phyloP scores from a whole-genome alignment of 2,113 vertebrate genomes.

The Marmota flaviventris region DNA sequence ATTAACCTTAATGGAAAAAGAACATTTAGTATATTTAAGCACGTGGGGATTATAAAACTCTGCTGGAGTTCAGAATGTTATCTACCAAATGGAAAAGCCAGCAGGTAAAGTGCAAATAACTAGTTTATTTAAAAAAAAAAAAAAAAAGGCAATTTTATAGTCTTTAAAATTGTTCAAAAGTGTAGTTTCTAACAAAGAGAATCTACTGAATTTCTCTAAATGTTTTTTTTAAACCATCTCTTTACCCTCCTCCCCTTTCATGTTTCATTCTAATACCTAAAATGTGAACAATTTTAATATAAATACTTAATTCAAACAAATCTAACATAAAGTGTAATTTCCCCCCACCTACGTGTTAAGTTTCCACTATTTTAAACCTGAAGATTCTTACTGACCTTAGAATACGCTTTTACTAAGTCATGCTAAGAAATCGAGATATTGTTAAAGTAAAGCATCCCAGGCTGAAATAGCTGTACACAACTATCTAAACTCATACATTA shows the following conservation, averaged over 20 bases:
- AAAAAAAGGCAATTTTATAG: slow-evolving; percentile 86
- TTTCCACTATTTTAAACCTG: slow-evolving; percentile 75
- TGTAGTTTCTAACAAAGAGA: slow-evolving; percentile 87
- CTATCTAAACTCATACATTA: slow-evolving; percentile 81
- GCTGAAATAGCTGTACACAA: slow-evolving; percentile 60
- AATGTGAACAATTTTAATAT: slow-evolving; percentile 78
- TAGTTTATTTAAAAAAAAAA: slow-evolving; percentile 85
- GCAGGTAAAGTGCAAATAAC: slow-evolving; percentile 92
- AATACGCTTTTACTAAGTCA: slow-evolving; percentile 78
- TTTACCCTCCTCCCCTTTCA: slow-evolving; percentile 89
- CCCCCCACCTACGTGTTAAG: slow-evolving; percentile 62
- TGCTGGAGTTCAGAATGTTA: slow-evolving; percentile 92
- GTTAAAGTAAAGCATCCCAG: slow-evolving; percentile 69
- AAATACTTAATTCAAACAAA: slow-evolving; percentile 85
- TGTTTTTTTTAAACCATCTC: slow-evolving; percentile 82
- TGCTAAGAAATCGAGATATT: slow-evolving; percentile 72
- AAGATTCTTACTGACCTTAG: slow-evolving; percentile 75
- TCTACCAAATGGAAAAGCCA: slow-evolving; percentile 91
- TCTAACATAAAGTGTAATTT: slow-evolving; percentile 71
- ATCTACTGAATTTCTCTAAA: slow-evolving; percentile 86
- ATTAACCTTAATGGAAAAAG: slow-evolving; percentile 99
- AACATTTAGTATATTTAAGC: slow-evolving; percentile 99
- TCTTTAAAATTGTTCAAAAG: slow-evolving; percentile 87
- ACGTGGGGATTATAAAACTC: slow-evolving; percentile 94
- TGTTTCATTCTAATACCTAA: slow-evolving; percentile 75